Evolutionary conservation across 2,888 invertebrate species (phyloP), one percentile per base, ranked within the genome.

Genomic region (Caenorhabditis zanzibari): DNA sequence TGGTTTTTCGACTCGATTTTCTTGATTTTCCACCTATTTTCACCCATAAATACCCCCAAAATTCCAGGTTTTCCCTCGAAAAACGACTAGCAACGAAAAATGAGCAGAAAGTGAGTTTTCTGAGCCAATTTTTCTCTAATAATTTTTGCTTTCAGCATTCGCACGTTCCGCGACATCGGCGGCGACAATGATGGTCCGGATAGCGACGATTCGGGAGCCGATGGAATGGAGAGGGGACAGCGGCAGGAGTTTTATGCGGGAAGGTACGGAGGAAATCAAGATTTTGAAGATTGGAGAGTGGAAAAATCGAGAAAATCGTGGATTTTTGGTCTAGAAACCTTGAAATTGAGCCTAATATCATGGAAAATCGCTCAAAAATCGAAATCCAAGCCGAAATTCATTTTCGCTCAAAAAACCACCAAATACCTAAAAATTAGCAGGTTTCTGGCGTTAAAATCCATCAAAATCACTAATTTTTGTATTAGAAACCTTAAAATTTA

Each of bases 191-290:
- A 68, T 24, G 80, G 64, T 16, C 32, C 68, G 35, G 82, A 80
- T 52, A 76, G 66, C 68, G 82, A 84, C 47, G 83, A 76, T 61
- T 76, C 64, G 41, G 82, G 73, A n/a, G 56, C 71, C 69, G 79
- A 79, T 14, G 61, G n/a, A 2, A 12, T 2, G 10, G 84, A 74
- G 38, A 69, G 77, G 10, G 79, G 72, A 22, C 81, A 64, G 22
- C 79, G 75, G 5, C 90, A 91, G 61, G 87, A 85, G 44, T 91
- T 90, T 81, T 91, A 86, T 71, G 91, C 90, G 19, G 91, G 91
- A 88, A 90, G 87, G 84, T 68, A n/a, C 4, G 16, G 7, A 47
- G 14, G 54, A 61, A 19, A 5, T 49, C n/a, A 35, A 32, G 49
- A 19, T n/a, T n/a, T n/a, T n/a, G n/a, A n/a, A n/a, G n/a, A n/a